Conservation (phyloP, 2,888 invertebrate genomes). For the Scaptomyza caliginosa region DNA sequence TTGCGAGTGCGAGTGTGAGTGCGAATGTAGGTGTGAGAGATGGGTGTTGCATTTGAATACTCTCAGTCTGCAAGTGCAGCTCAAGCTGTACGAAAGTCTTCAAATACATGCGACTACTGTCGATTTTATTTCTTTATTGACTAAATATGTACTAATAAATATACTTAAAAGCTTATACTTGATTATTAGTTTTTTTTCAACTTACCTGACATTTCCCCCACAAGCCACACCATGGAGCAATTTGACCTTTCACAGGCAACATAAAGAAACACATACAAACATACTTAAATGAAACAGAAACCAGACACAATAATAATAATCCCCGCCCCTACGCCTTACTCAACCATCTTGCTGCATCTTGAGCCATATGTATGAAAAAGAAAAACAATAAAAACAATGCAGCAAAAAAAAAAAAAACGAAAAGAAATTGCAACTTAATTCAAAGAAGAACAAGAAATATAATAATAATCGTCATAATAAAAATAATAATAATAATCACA, state of each 20-base stretch:
- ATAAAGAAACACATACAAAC: constrained; percentile 18
- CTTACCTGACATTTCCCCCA: not conserved
- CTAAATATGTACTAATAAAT: no score
- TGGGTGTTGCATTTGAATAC: not conserved
- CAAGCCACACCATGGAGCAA: not conserved
- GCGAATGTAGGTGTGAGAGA: not conserved
- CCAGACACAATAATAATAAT: constrained; percentile 68
- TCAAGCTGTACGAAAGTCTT: not conserved
- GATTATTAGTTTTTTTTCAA: not conserved
- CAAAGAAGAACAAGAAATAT: constrained; percentile 30
- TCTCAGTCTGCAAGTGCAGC: not conserved
- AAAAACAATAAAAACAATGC: constrained; percentile 2
- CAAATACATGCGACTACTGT: no score
- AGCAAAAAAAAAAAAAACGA: constrained; percentile 13
- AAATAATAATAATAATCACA: constrained; percentile 9
- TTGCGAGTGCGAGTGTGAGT: not conserved
- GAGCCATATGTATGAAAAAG: constrained; percentile 13
- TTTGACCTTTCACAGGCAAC: constrained; percentile 53
- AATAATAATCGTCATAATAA: constrained; percentile 10
- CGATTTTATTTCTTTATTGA: no score
- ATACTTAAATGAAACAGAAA: constrained; percentile 2
- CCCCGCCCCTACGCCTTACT: not conserved
- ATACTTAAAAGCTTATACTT: no score
- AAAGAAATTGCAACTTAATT: constrained; percentile 37
- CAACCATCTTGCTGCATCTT: not conserved